These are phyloP conservation scores for Silurus lanzhouensis DNA, from an alignment of 2,797 vertebrate genomes.

Conservation along the genomic window DNA sequence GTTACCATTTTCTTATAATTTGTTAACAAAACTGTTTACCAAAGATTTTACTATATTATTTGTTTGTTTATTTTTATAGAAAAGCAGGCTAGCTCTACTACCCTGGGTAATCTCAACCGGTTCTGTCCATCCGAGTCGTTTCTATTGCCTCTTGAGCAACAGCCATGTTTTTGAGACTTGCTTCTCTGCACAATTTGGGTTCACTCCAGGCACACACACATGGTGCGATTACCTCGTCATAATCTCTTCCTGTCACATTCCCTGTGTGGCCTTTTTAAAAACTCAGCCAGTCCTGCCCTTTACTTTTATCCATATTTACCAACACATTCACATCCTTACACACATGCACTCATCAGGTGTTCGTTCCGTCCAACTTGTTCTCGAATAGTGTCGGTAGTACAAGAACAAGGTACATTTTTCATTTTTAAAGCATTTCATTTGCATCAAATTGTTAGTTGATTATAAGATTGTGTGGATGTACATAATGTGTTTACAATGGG, in stretches of 20 bases:
- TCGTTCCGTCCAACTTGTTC: neutral
- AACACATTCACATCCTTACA: neutral
- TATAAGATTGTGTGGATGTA: neutral
- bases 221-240: slow-evolving; percentile 23
- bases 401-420: neutral
- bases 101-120: neutral
- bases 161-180: neutral
- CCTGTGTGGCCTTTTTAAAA: slow-evolving; percentile 18
- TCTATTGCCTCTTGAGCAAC: neutral
- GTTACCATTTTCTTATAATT: neutral
- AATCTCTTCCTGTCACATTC: slow-evolving; percentile 13
- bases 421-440: neutral
- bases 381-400: no score
- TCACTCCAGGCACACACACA: slow-evolving; percentile 26
- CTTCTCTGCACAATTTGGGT: slow-evolving; percentile 12
- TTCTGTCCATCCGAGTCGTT: neutral
- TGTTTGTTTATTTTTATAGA: no score
- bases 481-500: neutral
- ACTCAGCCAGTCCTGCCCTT: slow-evolving; percentile 25
- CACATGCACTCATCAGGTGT: neutral
- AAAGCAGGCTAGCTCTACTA: neutral
- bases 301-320: neutral
- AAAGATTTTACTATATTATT: neutral
- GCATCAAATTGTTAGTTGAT: neutral
- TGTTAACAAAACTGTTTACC: no score